A percentile compares a stretch with the other conserved stretches of the same genome.
Conservation (phyloP, 2,113 vertebrate species). For the Scomber colias region DNA sequence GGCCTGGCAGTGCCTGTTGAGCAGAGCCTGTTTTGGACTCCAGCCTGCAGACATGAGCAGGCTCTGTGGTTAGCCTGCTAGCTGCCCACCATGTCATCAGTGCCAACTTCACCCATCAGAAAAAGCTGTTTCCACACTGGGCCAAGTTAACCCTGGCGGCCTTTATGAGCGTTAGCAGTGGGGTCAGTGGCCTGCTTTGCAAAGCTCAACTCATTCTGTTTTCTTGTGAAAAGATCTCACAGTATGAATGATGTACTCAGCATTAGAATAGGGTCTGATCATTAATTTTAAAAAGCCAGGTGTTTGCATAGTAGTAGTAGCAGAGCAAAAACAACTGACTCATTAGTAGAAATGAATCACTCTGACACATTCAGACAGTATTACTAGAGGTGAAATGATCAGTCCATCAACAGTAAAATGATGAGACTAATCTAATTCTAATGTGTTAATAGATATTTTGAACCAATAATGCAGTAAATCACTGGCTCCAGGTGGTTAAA, state of each 20-base stretch:
- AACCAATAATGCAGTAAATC: too few relatives aligned
- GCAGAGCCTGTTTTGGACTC: background rate
- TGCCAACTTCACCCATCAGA: constrained; percentile 26
- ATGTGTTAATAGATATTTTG: too few relatives aligned
- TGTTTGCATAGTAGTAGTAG: background rate
- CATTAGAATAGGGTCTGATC: background rate
- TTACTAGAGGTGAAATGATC: too few relatives aligned
- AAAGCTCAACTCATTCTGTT: background rate
- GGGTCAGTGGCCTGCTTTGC: background rate
- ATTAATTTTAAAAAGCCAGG: background rate
- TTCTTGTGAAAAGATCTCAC: background rate
- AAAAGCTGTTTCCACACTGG: background rate
- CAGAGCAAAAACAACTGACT: background rate
- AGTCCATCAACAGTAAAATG: too few relatives aligned
- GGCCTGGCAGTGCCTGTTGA: constrained; percentile 54
- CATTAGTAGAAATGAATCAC: too few relatives aligned
- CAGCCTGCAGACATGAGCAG: constrained; percentile 17
- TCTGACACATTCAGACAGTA: too few relatives aligned
- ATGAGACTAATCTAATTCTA: too few relatives aligned
- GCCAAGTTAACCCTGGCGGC: background rate
- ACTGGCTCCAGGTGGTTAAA: too few relatives aligned
- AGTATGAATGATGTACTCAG: background rate
- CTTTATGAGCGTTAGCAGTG: background rate
- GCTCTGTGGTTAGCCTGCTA: constrained; percentile 35
- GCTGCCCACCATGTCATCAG: constrained; percentile 38